Conservation (phyloP, 2,113 vertebrate genomes). For the Poeciliopsis turrubarensis region DNA sequence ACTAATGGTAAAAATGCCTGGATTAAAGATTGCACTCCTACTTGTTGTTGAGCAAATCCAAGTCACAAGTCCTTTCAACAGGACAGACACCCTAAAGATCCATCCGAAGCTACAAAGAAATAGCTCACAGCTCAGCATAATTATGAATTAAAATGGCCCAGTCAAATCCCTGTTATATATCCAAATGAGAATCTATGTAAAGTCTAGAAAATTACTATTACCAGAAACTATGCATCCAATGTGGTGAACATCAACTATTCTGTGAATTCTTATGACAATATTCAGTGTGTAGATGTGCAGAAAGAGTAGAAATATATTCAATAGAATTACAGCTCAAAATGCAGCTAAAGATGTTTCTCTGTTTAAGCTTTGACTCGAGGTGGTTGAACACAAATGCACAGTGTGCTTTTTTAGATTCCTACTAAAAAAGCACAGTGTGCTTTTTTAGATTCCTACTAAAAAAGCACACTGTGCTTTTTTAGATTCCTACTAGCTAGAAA, state of each 20-base stretch:
- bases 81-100: not conserved
- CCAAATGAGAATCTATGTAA: not conserved
- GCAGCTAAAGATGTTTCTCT: not conserved
- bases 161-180: not conserved
- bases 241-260: not conserved
- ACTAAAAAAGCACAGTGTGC: too few relatives aligned
- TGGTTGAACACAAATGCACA: too few relatives aligned
- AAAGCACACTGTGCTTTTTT: too few relatives aligned
- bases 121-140: not conserved
- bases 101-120: too few relatives aligned
- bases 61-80: not conserved
- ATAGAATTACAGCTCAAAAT: not conserved
- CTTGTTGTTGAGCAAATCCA: conserved; percentile 7
- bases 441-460: not conserved
- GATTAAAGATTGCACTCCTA: not conserved
- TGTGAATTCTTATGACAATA: not conserved
- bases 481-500: conserved; percentile 1
- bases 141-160: not conserved
- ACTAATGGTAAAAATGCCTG: not conserved
- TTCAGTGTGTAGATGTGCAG: not conserved
- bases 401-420: too few relatives aligned
- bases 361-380: not conserved
- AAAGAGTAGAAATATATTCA: not conserved
- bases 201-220: not conserved
- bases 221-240: not conserved